Conservation (phyloP, 2,888 invertebrate genomes). For the Dryocosmus kuriphilus region DNA sequence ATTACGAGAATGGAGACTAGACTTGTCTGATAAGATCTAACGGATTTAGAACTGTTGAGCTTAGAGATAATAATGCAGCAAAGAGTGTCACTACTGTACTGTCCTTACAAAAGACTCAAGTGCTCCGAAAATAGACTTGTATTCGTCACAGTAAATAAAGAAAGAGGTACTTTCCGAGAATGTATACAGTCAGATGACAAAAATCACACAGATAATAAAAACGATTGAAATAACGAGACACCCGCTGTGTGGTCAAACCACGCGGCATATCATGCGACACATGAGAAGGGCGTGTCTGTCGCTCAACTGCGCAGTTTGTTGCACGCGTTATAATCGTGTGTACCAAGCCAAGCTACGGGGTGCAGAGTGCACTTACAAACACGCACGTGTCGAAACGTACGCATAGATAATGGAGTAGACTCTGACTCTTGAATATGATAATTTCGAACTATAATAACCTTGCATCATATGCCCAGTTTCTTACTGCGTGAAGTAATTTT, state of each 20-base stretch:
- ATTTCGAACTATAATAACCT: conserved; percentile 15
- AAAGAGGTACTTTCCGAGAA: background rate
- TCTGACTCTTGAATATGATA: conserved; percentile 15
- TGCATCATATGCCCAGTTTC: background rate
- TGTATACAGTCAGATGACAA: no score
- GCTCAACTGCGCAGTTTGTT: conserved; percentile 76
- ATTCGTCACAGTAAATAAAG: background rate
- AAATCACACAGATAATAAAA: background rate
- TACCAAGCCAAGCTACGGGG: conserved; percentile 46
- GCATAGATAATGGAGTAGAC: conserved; percentile 15
- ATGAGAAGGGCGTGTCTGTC: conserved; percentile 75
- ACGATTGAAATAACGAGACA: background rate
- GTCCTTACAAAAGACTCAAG: background rate
- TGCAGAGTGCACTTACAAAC: conserved; percentile 35
- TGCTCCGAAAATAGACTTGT: background rate
- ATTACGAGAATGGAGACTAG: conserved; percentile 17
- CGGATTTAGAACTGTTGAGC: background rate
- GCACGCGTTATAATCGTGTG: conserved; percentile 72
- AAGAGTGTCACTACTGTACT: background rate
- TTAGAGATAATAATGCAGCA: background rate
- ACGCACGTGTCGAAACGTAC: conserved; percentile 25
- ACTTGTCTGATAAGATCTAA: conserved; percentile 18
- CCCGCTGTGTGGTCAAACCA: conserved; percentile 59
- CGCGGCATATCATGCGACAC: conserved; percentile 71
- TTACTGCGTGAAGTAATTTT: background rate